Evolutionary conservation across 2,888 invertebrate genomes (phyloP).

Genomic region (Agonum fuliginosum): DNA sequence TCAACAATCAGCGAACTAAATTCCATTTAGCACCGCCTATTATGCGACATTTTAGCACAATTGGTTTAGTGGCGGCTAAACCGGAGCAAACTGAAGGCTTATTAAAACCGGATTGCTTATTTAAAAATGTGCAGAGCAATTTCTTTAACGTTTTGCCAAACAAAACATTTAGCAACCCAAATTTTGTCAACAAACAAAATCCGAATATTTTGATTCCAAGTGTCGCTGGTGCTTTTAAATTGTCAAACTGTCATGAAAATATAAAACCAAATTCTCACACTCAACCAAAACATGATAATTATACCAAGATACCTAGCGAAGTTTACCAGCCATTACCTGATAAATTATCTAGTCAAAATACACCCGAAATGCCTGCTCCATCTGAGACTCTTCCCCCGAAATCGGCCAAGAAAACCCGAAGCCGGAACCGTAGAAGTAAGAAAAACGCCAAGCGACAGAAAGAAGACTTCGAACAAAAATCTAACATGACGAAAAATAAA

Average conservation of each 20-base stretch:
- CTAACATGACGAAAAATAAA: slow-evolving; percentile 39
- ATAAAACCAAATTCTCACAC: slow-evolving; percentile 17
- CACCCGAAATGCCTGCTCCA: slow-evolving; percentile 16
- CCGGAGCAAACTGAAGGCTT: slow-evolving; percentile 33
- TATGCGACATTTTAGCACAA: slow-evolving; percentile 58
- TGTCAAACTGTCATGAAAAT: slow-evolving; percentile 44
- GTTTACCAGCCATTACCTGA: slow-evolving; percentile 50
- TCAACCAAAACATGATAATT: slow-evolving; percentile 51
- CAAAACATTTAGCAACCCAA: slow-evolving; percentile 58
- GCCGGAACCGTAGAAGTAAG: slow-evolving; percentile 28
- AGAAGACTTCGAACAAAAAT: slow-evolving; percentile 25
- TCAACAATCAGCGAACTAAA: slow-evolving; percentile 46
- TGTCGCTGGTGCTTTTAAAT: slow-evolving; percentile 44
- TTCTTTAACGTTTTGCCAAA: slow-evolving; percentile 41
- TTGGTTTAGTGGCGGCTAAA: slow-evolving; percentile 32
- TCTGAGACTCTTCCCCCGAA: not conserved
- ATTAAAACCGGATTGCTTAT: slow-evolving; percentile 42
- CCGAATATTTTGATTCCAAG: slow-evolving; percentile 57
- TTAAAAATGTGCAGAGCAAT: slow-evolving; percentile 37
- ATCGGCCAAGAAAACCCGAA: slow-evolving; percentile 34
- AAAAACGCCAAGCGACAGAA: slow-evolving; percentile 46
- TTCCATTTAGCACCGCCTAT: slow-evolving; percentile 27
- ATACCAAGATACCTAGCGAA: slow-evolving; percentile 9
- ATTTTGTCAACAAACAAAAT: slow-evolving; percentile 62
- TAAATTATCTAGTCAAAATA: slow-evolving; percentile 52